phyloP scores from a whole-genome alignment of 2,797 vertebrate species.

The Sebastes hubbsi region DNA sequence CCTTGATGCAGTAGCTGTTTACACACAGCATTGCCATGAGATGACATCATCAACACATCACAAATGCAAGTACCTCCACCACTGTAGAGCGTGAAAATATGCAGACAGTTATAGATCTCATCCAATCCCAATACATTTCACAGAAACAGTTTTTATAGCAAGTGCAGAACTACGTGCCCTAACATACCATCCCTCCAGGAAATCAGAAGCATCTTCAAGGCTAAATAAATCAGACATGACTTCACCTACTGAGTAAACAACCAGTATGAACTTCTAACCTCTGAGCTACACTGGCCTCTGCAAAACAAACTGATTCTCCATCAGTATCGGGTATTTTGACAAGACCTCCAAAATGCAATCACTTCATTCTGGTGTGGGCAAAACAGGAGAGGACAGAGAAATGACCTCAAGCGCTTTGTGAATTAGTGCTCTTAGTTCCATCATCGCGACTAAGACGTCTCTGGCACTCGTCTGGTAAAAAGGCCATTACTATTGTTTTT shows the following conservation, averaged over 20 bases:
- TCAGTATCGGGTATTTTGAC: background rate
- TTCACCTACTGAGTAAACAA: slow-evolving; percentile 29
- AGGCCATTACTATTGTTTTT: slow-evolving; percentile 2
- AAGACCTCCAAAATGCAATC: slow-evolving; percentile 1
- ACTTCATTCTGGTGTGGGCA: background rate
- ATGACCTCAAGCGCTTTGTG: background rate
- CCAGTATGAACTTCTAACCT: background rate
- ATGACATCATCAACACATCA: background rate
- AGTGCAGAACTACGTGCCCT: background rate
- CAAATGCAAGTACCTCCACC: background rate
- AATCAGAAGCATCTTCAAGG: slow-evolving; percentile 20
- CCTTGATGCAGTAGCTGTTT: background rate
- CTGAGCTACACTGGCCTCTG: background rate
- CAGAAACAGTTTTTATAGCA: background rate
- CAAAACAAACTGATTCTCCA: background rate
- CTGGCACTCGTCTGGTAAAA: background rate
- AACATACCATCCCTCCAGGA: background rate
- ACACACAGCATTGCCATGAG: background rate
- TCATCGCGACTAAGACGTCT: slow-evolving; percentile 7
- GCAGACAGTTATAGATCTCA: background rate
- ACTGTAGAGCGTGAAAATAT: background rate
- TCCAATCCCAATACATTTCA: background rate
- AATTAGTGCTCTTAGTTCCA: slow-evolving; percentile 1
- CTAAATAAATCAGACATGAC: slow-evolving; percentile 20
- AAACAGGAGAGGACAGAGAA: background rate